These are phyloP conservation scores for Scomber colias DNA, from an alignment of 2,113 vertebrate genomes.

Conservation along the genomic window DNA sequence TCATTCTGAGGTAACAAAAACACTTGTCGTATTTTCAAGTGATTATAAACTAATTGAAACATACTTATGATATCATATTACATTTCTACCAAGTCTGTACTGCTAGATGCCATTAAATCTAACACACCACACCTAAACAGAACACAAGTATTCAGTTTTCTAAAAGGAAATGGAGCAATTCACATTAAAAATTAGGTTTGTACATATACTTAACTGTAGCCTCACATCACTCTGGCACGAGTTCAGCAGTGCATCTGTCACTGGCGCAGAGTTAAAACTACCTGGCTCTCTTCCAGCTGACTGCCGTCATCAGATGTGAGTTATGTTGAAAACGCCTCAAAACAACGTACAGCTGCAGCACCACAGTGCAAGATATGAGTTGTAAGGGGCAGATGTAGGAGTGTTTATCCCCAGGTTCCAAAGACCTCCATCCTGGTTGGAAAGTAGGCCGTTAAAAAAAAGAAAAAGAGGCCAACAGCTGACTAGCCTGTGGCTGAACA, in stretches of 20 bases:
- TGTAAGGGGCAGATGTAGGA: constrained; percentile 37
- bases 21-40: too few relatives aligned
- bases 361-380: constrained; percentile 12
- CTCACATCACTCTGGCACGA: constrained; percentile 5
- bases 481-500: constrained; percentile 78
- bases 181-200: neutral
- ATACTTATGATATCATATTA: too few relatives aligned
- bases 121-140: too few relatives aligned
- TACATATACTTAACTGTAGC: constrained; percentile 15
- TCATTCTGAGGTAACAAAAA: too few relatives aligned
- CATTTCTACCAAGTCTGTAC: too few relatives aligned
- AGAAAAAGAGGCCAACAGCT: constrained; percentile 76
- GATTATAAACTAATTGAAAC: too few relatives aligned
- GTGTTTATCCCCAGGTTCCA: constrained; percentile 66
- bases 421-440: constrained; percentile 50
- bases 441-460: constrained; percentile 77
- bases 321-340: neutral
- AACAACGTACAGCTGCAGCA: constrained; percentile 26
- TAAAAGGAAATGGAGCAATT: neutral
- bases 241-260: constrained; percentile 34
- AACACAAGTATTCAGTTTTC: neutral
- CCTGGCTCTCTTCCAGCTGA: constrained; percentile 38
- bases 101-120: too few relatives aligned
- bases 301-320: constrained; percentile 17
- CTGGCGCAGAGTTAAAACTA: constrained; percentile 12